These are phyloP conservation scores for Aricia artaxerxes DNA, from an alignment of 2,888 invertebrate genomes.

Conservation along the genomic window DNA sequence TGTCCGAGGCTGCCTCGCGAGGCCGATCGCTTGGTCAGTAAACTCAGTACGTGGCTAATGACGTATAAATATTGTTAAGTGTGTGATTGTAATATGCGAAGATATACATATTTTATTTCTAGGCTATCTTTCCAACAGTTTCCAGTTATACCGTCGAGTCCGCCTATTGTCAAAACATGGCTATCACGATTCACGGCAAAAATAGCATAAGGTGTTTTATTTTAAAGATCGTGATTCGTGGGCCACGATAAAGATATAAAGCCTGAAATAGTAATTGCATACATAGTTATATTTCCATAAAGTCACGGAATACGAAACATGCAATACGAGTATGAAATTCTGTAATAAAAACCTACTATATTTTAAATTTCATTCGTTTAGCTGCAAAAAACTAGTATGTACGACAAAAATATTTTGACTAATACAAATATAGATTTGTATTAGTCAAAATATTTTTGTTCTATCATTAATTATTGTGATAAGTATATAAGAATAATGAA, in stretches of 20 bases:
- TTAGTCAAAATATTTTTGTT: no score
- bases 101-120: no score
- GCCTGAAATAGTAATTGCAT: background rate
- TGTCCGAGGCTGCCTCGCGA: no score
- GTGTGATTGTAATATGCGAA: background rate
- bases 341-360: background rate
- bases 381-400: background rate
- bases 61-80: no score
- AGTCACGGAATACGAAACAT: background rate
- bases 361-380: background rate
- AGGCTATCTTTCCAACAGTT: background rate
- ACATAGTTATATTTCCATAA: background rate
- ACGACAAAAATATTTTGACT: no score
- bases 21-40: no score
- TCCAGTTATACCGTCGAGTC: background rate
- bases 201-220: background rate
- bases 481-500: no score
- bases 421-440: no score
- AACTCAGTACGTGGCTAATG: no score
- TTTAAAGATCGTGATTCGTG: background rate
- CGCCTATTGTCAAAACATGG: background rate
- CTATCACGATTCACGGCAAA: background rate
- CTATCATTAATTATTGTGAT: no score
- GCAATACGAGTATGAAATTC: background rate
- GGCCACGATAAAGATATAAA: background rate